phyloP scores from a whole-genome alignment of 2,113 vertebrate species.

The Neolamprologus modestus region DNA sequence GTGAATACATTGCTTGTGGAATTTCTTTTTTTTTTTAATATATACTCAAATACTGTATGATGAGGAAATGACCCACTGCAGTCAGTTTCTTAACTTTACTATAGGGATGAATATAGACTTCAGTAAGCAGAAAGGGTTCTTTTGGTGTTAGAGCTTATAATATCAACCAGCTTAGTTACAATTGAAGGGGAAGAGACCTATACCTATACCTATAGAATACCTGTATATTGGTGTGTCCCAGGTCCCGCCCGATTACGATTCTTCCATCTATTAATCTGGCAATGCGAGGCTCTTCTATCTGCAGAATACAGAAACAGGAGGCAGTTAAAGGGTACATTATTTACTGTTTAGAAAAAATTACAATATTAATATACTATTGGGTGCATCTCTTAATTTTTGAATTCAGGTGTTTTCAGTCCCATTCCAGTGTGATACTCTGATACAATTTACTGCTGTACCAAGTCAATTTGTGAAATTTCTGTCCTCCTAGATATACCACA shows the following conservation, averaged over 20 bases:
- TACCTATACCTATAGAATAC: constrained; percentile 6
- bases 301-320: neutral
- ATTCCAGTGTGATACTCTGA: neutral
- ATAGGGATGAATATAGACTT: neutral
- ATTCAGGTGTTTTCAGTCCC: neutral
- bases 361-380: neutral
- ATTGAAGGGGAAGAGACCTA: neutral
- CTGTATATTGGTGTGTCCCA: constrained; percentile 90
- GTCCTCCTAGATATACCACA: neutral
- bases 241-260: constrained; percentile 82
- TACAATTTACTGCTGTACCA: neutral
- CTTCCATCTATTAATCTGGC: constrained; percentile 82
- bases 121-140: neutral
- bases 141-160: neutral
- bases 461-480: neutral
- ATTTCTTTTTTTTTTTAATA: neutral
- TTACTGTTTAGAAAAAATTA: neutral
- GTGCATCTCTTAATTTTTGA: neutral
- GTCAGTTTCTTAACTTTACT: neutral
- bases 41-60: neutral
- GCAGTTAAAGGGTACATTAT: neutral
- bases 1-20: neutral
- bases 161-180: neutral
- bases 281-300: constrained; percentile 84
- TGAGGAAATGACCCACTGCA: neutral